A percentile compares a stretch with the other conserved stretches of the same genome.
Evolutionary conservation across 2,113 vertebrate genomes (phyloP).

Genomic region (Fukomys damarensis): DNA sequence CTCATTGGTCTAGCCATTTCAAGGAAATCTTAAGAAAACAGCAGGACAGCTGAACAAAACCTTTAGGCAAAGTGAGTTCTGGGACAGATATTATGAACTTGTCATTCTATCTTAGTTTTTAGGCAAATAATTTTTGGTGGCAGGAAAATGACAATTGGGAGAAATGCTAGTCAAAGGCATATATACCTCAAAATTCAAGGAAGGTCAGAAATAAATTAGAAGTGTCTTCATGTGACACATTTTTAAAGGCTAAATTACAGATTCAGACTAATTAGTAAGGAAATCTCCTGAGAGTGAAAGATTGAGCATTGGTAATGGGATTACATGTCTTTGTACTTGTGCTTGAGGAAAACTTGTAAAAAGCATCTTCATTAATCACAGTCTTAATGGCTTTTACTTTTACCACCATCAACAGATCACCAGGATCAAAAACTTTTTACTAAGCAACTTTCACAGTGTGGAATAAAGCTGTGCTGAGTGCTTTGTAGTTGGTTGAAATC

Average conservation of each 20-base stretch:
- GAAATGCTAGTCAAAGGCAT: constrained; percentile 67
- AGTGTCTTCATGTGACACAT: constrained; percentile 76
- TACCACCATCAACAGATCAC: constrained; percentile 6
- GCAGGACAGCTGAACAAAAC: not conserved
- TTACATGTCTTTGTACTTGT: constrained; percentile 59
- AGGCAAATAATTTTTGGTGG: not conserved
- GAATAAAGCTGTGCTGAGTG: not conserved
- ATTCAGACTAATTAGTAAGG: constrained; percentile 79
- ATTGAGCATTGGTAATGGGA: constrained; percentile 74
- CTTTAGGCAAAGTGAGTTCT: not conserved
- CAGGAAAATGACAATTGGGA: constrained; percentile 53
- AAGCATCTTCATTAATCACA: constrained; percentile 77
- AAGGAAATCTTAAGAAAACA: not conserved
- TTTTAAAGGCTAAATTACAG: constrained; percentile 79
- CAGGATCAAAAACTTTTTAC: constrained; percentile 56
- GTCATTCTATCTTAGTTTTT: not conserved
- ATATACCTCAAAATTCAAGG: constrained; percentile 58
- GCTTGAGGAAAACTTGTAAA: constrained; percentile 65
- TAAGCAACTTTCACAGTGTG: constrained; percentile 55
- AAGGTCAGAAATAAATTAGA: constrained; percentile 80
- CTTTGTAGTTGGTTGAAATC: not conserved
- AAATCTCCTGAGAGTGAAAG: constrained; percentile 73
- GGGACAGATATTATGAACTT: not conserved
- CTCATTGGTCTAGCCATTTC: not conserved
- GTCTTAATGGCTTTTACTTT: constrained; percentile 73